phyloP scores from a whole-genome alignment of 2,888 invertebrate species.

The Spodoptera exigua region DNA sequence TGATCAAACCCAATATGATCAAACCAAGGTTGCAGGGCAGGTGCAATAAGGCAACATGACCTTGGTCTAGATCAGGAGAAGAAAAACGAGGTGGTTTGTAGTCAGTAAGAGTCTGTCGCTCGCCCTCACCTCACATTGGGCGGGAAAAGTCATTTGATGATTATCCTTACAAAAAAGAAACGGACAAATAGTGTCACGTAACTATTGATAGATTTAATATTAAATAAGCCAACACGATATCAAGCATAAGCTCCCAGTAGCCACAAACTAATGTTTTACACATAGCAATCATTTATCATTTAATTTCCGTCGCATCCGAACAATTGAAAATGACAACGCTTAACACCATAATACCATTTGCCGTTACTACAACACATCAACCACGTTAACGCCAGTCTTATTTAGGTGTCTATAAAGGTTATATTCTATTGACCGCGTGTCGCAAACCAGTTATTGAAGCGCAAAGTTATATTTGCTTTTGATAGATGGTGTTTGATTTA shows the following conservation, averaged over 20 bases:
- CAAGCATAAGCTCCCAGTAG: slow-evolving; percentile 11
- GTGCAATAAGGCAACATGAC: too few species aligned
- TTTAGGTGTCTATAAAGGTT: background rate
- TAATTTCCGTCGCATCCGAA: slow-evolving; percentile 57
- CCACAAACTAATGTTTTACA: slow-evolving; percentile 31
- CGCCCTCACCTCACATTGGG: too few species aligned
- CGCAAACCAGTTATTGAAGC: slow-evolving; percentile 6
- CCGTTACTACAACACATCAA: background rate
- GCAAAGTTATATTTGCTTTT: slow-evolving; percentile 29
- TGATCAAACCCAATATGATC: too few species aligned
- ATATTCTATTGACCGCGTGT: slow-evolving; percentile 8
- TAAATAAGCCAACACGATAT: too few species aligned
- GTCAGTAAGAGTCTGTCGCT: too few species aligned
- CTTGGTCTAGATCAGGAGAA: too few species aligned
- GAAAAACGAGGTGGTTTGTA: too few species aligned
- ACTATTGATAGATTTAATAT: too few species aligned
- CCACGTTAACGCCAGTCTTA: slow-evolving; percentile 18
- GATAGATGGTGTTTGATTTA: slow-evolving; percentile 42
- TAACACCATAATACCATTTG: slow-evolving; percentile 39
- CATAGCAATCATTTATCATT: slow-evolving; percentile 55
- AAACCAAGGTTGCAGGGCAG: too few species aligned
- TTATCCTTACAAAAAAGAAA: too few species aligned
- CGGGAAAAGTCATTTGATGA: too few species aligned
- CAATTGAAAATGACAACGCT: slow-evolving; percentile 63
- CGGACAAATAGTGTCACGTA: too few species aligned